phyloP scores from a whole-genome alignment of 1,140 invertebrate genomes.

The Chymomyza costata region DNA sequence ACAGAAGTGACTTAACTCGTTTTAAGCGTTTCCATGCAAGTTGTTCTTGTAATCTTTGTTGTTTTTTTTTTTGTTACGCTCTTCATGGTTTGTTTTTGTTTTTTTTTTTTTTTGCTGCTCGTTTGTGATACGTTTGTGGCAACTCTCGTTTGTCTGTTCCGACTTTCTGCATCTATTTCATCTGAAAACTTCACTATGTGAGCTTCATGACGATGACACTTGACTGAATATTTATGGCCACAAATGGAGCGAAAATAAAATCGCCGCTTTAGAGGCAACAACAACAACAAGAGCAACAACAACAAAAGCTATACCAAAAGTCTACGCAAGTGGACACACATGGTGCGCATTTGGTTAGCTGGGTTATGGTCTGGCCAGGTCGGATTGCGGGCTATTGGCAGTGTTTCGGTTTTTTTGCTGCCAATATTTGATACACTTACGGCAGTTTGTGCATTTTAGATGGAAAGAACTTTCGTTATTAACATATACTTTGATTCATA shows the following conservation, averaged over 20 bases:
- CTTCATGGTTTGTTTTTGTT: neutral
- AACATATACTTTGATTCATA: too few species aligned
- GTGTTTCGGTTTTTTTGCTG: too few species aligned
- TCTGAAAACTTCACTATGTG: conserved; percentile 62
- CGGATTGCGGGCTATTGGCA: too few species aligned
- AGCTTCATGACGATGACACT: conserved; percentile 62
- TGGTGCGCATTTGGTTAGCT: conserved; percentile 35
- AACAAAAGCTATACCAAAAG: conserved; percentile 3
- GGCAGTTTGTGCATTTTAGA: too few species aligned
- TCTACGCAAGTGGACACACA: conserved; percentile 42
- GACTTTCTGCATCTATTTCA: conserved; percentile 59
- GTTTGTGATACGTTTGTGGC: too few species aligned
- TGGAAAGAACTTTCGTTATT: too few species aligned
- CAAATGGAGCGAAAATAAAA: conserved; percentile 73
- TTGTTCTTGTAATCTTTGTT: neutral
- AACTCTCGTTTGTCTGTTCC: too few species aligned
- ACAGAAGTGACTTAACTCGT: conserved; percentile 71
- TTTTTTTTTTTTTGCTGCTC: neutral
- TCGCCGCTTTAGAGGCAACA: conserved; percentile 61
- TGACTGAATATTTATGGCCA: conserved; percentile 72
- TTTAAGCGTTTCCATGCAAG: conserved; percentile 58
- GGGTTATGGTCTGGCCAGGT: conserved; percentile 24
- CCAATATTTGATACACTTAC: too few species aligned
- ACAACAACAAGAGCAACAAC: conserved; percentile 6
- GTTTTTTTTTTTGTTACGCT: neutral